A percentile compares a stretch with the other conserved stretches of the same genome.
Evolutionary conservation across 2,797 vertebrate species (phyloP).

Genomic region (Bradypodion ventrale): DNA sequence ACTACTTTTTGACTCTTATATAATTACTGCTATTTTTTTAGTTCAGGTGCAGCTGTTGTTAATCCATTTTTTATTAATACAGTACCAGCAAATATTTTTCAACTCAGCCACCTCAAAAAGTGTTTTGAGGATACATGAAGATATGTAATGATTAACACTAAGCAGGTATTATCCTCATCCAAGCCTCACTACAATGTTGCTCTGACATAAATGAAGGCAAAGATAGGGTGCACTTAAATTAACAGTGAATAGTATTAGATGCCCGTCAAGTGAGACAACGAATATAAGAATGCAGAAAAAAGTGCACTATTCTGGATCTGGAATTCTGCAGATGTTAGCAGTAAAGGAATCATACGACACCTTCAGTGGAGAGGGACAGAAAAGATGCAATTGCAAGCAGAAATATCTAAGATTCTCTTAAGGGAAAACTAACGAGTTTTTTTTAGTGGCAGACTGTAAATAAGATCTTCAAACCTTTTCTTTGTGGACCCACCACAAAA

Average conservation of each 20-base stretch:
- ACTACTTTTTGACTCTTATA: not conserved
- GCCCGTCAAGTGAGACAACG: not conserved
- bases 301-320: not conserved
- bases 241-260: not conserved
- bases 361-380: not conserved
- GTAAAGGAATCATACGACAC: not conserved
- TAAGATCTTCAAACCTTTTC: not conserved
- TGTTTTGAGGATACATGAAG: not conserved
- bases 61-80: not conserved
- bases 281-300: not conserved
- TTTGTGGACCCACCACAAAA: no score
- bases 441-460: not conserved
- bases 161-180: not conserved
- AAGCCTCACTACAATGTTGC: not conserved
- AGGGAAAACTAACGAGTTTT: not conserved
- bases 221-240: no score
- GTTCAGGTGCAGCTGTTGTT: constrained; percentile 12
- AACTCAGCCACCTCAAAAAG: not conserved
- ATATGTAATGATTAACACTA: not conserved
- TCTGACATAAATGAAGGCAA: not conserved
- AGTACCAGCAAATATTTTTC: not conserved
- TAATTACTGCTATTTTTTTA: not conserved
- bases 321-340: not conserved
- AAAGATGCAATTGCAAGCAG: not conserved
- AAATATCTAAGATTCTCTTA: not conserved